Percentiles rank a stretch among this genome's conserved stretches.
phyloP scores from a whole-genome alignment of 2,113 vertebrate genomes.

The Azemiops feae region DNA sequence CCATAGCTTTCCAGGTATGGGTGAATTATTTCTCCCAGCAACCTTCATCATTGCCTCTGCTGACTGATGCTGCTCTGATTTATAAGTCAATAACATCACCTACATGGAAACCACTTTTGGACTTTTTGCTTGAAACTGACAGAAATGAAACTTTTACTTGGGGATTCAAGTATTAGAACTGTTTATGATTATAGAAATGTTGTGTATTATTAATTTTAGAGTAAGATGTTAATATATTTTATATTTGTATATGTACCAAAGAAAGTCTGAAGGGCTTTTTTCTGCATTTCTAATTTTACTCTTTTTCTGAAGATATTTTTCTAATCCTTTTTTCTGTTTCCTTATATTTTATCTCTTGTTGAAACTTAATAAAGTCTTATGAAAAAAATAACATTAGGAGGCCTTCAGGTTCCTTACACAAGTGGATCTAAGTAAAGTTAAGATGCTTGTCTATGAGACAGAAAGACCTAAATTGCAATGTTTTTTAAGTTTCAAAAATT shows the following conservation, averaged over 20 bases:
- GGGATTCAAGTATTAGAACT: neutral
- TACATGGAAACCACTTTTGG: neutral
- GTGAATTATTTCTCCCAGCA: neutral
- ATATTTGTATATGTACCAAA: neutral
- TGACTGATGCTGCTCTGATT: neutral
- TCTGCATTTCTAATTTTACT: neutral
- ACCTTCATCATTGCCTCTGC: neutral
- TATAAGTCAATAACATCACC: neutral
- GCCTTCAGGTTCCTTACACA: neutral
- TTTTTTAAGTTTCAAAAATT: neutral
- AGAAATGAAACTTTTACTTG: neutral
- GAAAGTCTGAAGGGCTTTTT: neutral
- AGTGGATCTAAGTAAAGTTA: neutral
- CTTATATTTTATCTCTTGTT: neutral
- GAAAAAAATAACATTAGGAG: neutral
- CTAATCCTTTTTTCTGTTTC: neutral
- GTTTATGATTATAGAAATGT: neutral
- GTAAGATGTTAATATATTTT: neutral
- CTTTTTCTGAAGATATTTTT: neutral
- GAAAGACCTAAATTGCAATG: neutral
- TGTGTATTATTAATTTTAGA: neutral
- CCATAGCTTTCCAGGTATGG: neutral
- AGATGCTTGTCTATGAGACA: neutral
- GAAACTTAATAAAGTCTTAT: neutral
- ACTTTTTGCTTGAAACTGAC: neutral